Evolutionary conservation across 2,888 invertebrate genomes (phyloP), one percentile per base, ranked within the genome.

Genomic region (Ptychoptera albimana): DNA sequence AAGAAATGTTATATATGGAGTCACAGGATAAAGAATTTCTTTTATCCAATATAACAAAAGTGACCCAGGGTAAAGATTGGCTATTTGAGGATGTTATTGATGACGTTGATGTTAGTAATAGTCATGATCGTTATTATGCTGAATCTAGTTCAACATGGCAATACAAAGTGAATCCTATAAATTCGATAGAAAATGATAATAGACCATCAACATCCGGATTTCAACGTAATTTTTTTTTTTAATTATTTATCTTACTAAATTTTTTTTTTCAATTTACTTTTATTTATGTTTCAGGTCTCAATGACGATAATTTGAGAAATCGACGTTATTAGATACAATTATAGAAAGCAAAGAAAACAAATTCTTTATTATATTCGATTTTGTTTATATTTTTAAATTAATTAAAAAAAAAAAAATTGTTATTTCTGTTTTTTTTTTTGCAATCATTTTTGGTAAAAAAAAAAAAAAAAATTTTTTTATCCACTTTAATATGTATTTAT

Each of bases 11-110:
- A 51, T 61, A 72, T 39, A 66, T 77, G 53, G 77, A 79, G 54
- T 73, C 78, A 1, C 73, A 73, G 55, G 82, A 82, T 55, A 82
- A 80, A 59, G 77, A 80, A 56, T 81, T 77, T 64, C 65, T 81
- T 45, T 67, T 81, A 16, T 61, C 68, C 39, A 73, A 73, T 56
- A 77, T 80, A 50, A 62, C 72, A 11, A 71, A 71, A 53, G 71
- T 76, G 11, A 70, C 75, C 30, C 71, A 73, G 48, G 74, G 75
- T 60, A 69, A 77, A 73, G 57, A 57, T 56, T 59, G 55, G 52
- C 35, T 51, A 42, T 52, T 50, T n/a, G 50, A 51, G 29, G 48
- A 52, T 2, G 50, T 50, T 8, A 46, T 51, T 29, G 40, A 41
- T 1, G 37, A 35, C 8, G 46, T 42, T 37, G 48, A 44, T 15